Percentiles rank a stretch among this genome's conserved stretches.
Conservation (phyloP, 2,888 invertebrate genomes). For the Artemia sinica region DNA sequence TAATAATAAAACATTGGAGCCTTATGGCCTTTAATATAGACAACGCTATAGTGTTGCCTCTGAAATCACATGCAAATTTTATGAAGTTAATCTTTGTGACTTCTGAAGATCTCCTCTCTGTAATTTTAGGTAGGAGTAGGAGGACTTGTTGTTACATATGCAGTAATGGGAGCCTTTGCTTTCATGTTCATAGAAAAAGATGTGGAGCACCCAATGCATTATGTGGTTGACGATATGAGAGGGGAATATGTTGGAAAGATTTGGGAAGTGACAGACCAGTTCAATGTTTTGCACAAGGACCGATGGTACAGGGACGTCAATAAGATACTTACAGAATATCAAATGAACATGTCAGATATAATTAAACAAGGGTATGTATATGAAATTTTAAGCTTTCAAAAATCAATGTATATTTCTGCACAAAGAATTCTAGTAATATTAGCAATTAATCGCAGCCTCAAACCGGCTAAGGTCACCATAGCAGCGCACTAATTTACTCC, state of each 20-base stretch:
- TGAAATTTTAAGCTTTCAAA: too few species aligned
- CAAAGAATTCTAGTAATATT: too few species aligned
- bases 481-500: too few species aligned
- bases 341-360: conserved; percentile 37
- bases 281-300: conserved; percentile 47
- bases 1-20: too few species aligned
- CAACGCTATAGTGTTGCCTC: too few species aligned
- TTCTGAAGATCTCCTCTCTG: too few species aligned
- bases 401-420: too few species aligned
- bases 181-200: conserved; percentile 60
- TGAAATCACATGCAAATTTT: too few species aligned
- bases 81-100: too few species aligned
- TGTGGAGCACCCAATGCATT: conserved; percentile 30
- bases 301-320: conserved; percentile 26
- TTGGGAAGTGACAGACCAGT: conserved; percentile 46
- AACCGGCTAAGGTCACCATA: too few species aligned
- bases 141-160: conserved; percentile 66
- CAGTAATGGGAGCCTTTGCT: conserved; percentile 62
- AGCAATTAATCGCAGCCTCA: too few species aligned
- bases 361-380: not conserved
- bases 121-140: conserved; percentile 46
- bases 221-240: conserved; percentile 35
- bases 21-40: too few species aligned
- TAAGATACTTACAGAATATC: conserved; percentile 26
- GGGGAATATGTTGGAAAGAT: conserved; percentile 33